phyloP scores from a whole-genome alignment of 2,888 invertebrate genomes.

The Gymnosoma rotundatum region DNA sequence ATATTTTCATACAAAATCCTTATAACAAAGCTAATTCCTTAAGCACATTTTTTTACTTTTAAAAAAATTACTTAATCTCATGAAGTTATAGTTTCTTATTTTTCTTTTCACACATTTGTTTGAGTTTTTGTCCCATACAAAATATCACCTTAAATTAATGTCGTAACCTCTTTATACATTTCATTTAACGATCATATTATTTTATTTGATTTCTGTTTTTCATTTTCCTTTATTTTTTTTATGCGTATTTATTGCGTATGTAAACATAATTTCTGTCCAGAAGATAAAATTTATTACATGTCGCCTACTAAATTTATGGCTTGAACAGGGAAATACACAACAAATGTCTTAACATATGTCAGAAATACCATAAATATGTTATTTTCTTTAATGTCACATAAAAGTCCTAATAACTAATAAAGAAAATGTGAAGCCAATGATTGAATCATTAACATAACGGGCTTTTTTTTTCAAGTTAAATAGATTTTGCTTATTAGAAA shows the following conservation, averaged over 20 bases:
- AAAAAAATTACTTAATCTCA: slow-evolving; percentile 46
- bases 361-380: slow-evolving; percentile 34
- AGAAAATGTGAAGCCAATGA: slow-evolving; percentile 24
- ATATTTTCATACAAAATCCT: not conserved
- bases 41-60: not conserved
- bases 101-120: slow-evolving; percentile 13
- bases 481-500: not conserved
- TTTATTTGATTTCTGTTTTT: slow-evolving; percentile 34
- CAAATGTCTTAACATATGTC: slow-evolving; percentile 49
- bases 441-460: not conserved
- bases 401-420: slow-evolving; percentile 48
- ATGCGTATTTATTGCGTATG: slow-evolving; percentile 46
- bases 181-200: slow-evolving; percentile 55
- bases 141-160: slow-evolving; percentile 59
- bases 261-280: slow-evolving; percentile 67
- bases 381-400: slow-evolving; percentile 50
- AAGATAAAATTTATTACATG: slow-evolving; percentile 66
- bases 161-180: slow-evolving; percentile 45
- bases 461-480: not conserved
- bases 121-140: slow-evolving; percentile 2
- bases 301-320: slow-evolving; percentile 67
- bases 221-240: slow-evolving; percentile 8
- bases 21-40: slow-evolving; percentile 27
- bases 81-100: slow-evolving; percentile 48
- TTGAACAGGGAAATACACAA: slow-evolving; percentile 40